Evolutionary conservation across 2,797 vertebrate genomes (phyloP).

Genomic region (Champsocephalus esox): DNA sequence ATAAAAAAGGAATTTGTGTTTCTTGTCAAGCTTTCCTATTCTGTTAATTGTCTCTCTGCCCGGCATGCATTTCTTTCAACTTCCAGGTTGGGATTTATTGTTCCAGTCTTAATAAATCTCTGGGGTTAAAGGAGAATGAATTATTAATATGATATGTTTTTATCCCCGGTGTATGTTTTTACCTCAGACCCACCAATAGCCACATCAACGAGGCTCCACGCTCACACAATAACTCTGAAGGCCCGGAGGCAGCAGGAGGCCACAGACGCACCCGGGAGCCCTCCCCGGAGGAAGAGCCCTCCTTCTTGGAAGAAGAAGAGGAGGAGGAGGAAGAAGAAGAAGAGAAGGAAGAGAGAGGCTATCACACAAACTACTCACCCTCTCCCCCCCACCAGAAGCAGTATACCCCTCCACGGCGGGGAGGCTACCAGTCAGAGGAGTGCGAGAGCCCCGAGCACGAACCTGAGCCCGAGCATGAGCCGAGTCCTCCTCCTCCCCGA

Average conservation of each 20-base stretch:
- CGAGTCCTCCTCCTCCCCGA: slow-evolving; percentile 72
- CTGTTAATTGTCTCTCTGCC: not conserved
- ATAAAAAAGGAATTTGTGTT: too few species aligned
- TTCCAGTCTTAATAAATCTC: not conserved
- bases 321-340: slow-evolving; percentile 82
- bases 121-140: not conserved
- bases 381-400: slow-evolving; percentile 77
- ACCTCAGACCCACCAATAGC: slow-evolving; percentile 72
- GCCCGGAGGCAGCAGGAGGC: slow-evolving; percentile 41
- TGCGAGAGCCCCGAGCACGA: slow-evolving; percentile 82
- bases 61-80: not conserved
- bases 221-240: slow-evolving; percentile 64
- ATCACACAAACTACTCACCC: slow-evolving; percentile 79
- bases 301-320: slow-evolving; percentile 68
- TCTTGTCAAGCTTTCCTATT: not conserved
- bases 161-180: not conserved
- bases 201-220: slow-evolving; percentile 73
- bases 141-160: not conserved
- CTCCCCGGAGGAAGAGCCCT: slow-evolving; percentile 80
- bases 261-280: slow-evolving; percentile 82
- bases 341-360: slow-evolving; percentile 71
- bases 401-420: slow-evolving; percentile 72
- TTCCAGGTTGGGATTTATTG: not conserved
- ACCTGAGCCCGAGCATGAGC: slow-evolving; percentile 44
- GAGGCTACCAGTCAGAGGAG: slow-evolving; percentile 81